Evolutionary conservation across 2,113 vertebrate species (phyloP).

Genomic region (Odocoileus hemionus): DNA sequence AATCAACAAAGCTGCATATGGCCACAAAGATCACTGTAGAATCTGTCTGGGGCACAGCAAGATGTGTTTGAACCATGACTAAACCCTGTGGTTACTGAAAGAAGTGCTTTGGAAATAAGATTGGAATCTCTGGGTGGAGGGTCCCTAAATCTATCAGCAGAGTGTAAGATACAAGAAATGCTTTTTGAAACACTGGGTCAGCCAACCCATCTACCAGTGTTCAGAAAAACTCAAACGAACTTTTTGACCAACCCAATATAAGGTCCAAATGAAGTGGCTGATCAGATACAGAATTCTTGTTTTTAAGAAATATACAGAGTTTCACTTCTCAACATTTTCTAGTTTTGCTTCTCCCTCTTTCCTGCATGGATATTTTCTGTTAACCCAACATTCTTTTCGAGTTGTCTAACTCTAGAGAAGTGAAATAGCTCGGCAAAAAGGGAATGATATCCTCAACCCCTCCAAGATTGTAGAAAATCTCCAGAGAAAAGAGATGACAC

Average conservation of each 20-base stretch:
- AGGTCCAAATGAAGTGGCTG: neutral
- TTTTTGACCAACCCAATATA: neutral
- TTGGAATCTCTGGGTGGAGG: neutral
- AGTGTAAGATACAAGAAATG: neutral
- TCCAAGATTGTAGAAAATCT: neutral
- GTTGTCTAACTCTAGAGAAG: neutral
- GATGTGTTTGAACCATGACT: neutral
- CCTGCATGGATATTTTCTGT: neutral
- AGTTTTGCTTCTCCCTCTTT: neutral
- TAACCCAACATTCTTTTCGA: neutral
- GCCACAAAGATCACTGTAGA: neutral
- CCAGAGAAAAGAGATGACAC: neutral
- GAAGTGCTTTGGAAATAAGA: conserved; percentile 20
- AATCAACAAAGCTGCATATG: conserved; percentile 1
- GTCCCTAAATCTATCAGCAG: neutral
- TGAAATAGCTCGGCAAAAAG: neutral
- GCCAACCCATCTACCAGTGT: neutral
- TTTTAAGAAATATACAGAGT: neutral
- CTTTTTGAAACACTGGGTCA: neutral
- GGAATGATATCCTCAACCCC: neutral
- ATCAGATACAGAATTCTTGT: neutral
- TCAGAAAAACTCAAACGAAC: neutral
- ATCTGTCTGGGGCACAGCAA: neutral
- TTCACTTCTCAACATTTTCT: neutral
- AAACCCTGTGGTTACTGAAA: conserved; percentile 6